Base-by-base conservation (phyloP, 1,140 invertebrate genomes). In the Drosophila ogumai region DNA sequence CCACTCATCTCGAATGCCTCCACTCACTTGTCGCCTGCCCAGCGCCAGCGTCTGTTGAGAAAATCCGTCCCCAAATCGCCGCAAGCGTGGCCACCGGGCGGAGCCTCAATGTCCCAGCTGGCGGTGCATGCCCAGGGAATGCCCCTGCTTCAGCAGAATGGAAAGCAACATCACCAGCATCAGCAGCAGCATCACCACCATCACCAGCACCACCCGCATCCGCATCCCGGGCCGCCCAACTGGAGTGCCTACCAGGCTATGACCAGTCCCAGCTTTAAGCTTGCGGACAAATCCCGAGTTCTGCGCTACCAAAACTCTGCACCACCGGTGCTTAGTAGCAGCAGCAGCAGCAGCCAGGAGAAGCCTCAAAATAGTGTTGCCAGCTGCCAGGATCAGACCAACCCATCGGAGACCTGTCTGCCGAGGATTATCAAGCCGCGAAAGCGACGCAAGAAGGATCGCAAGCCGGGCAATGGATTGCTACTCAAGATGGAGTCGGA, bases 401-500 rank as follows among this genome's bases (percentile, higher is more conserved):
- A 34, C 31, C 96, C 96, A 74, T 55, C 91, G 78, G 96, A 97
- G 79, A 96, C 95, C 60, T 96, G 96, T 92, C 92, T 98, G 78
- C 97, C 97, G 25, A 94, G 97, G 47, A 97, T 98, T 55, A 98
- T 98, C 82, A 98, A 98, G 92, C 97, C 97, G 0, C 93, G 97
- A 12, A 98, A 98, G 91, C 94, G 97, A 19, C 95, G 97, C 82
- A 98, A 98, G 95, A 98, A 98, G 92, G 97, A 97, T 82, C 94
- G 96, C 57, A 97, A 97, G 71, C 79, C 77, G 8, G 65, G 77
- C 1, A 91, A 87, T 28, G 88, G 85, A 1, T 75, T 92, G 9
- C 38, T 92, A 15, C 65, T 92, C 28, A 92, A 92, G 55, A 59
- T 92, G 65, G 91, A 92, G 28, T 40, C 81, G 8, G 67, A 88